Percentiles rank a stretch among this genome's conserved stretches.
phyloP scores from a whole-genome alignment of 2,113 vertebrate genomes.

The Etia nguti region DNA sequence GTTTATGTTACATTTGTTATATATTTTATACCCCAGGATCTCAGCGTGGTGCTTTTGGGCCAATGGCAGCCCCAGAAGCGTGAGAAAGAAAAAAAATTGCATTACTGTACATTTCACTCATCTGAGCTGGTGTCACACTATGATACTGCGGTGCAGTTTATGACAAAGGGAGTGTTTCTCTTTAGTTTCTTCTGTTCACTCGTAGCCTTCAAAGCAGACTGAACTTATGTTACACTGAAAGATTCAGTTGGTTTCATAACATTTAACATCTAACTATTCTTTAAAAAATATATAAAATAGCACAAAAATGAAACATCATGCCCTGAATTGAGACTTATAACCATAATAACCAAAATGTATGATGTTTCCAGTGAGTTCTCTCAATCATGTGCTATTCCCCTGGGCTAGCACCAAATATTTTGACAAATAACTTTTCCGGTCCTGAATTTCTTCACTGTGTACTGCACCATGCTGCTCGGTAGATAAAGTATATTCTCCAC shows the following conservation, averaged over 20 bases:
- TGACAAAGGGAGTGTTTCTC: not conserved
- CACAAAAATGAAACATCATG: not conserved
- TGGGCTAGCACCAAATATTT: too few relatives aligned
- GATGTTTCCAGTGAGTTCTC: not conserved
- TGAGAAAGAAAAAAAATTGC: not conserved
- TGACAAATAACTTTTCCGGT: not conserved
- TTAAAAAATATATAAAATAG: not conserved
- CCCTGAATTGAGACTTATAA: not conserved
- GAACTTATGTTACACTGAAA: not conserved
- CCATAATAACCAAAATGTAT: not conserved
- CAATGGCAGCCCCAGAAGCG: not conserved
- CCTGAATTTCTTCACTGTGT: not conserved
- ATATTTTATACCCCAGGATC: not conserved
- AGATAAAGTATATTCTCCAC: not conserved
- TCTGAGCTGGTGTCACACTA: accelerated
- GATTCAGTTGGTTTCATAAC: not conserved
- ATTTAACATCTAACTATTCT: not conserved
- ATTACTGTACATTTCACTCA: not conserved
- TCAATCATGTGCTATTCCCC: too few relatives aligned
- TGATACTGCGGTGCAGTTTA: not conserved
- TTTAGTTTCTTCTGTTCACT: not conserved
- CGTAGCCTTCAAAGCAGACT: not conserved
- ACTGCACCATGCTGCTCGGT: not conserved
- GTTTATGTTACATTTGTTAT: not conserved
- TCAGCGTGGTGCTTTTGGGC: not conserved